Base-by-base conservation (phyloP, 2,888 invertebrate species). In the Dryobota labecula region DNA sequence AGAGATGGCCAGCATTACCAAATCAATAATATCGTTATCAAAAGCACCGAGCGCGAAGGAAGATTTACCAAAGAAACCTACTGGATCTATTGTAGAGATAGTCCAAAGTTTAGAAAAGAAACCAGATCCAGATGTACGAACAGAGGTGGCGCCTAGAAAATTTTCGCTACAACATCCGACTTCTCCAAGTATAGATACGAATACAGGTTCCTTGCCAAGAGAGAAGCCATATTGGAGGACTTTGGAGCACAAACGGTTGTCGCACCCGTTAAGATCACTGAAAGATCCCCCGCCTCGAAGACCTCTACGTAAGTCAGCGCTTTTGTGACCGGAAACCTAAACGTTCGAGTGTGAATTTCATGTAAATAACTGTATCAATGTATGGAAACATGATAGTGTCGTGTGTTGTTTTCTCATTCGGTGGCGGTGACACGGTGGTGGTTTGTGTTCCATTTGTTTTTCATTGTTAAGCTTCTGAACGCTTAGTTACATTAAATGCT, bases 201-300 rank as follows among this genome's bases (percentile, higher is more conserved):
- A 92, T 63, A 93, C 93, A 2, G 92, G 94, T 13, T 94, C 95
- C 2, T 87, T 94, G 74, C 94, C 94, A 20, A 89, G 94, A 24
- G 90, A 90, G 63, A 94, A 93, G 80, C 91, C 93, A 13, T 96
- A 95, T 75, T 96, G 96, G 96, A 94, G 92, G 90, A 95, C 93
- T 20, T 85, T 92, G 89, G 95, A 94, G 79, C 95, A 96, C 86
- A 96, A 96, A 89, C 89, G 96, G 66, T 90, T 95, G 73, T 95
- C 95, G 47, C 92, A 95, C 75, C 96, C 96, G 20, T 87, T 94
- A 75, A 89, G 96, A 73, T 94, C 95, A 13, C 86, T 96, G 88
- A 94, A 95, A 86, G 93, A 92, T 8, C 88, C 92, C 76, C 90
- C 93, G 63, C 87, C 92, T 70, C 89, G 92, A 85, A 91, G 92